Evolutionary conservation across 2,888 invertebrate genomes (phyloP).

Genomic region (Myathropa florea): DNA sequence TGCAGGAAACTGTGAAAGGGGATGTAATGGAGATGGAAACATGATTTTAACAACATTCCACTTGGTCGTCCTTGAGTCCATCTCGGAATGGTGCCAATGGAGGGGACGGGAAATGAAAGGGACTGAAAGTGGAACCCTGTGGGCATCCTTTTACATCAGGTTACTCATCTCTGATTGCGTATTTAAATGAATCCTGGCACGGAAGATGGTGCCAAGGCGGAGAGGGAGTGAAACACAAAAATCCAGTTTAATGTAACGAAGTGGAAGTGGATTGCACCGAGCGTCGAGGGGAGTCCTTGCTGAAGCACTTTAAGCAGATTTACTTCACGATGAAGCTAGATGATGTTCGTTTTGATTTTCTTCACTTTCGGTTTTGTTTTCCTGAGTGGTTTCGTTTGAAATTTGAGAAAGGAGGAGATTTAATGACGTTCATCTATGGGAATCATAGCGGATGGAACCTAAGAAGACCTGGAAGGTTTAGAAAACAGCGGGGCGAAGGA

Average conservation of each 20-base stretch:
- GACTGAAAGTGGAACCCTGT: constrained; percentile 25
- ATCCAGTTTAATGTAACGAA: constrained; percentile 3
- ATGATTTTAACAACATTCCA: constrained; percentile 14
- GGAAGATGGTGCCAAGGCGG: background rate
- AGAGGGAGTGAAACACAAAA: background rate
- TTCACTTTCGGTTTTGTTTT: background rate
- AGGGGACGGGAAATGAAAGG: background rate
- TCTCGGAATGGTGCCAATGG: background rate
- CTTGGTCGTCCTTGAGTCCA: background rate
- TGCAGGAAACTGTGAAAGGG: too few species aligned
- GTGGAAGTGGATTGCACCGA: background rate
- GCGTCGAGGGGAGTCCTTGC: background rate
- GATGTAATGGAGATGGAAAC: constrained; percentile 24
- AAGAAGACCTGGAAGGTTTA: too few species aligned
- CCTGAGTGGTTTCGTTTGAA: background rate
- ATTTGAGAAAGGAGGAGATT: background rate
- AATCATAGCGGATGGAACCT: too few species aligned
- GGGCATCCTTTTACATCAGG: constrained; percentile 37
- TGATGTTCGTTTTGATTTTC: background rate
- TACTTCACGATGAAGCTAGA: background rate
- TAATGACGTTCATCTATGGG: background rate
- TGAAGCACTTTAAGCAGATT: background rate
- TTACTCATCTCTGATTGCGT: constrained; percentile 50
- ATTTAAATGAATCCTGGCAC: constrained; percentile 44
- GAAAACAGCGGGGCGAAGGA: too few species aligned